Evolutionary conservation across 2,797 vertebrate species (phyloP).

Genomic region (Coluber constrictor): DNA sequence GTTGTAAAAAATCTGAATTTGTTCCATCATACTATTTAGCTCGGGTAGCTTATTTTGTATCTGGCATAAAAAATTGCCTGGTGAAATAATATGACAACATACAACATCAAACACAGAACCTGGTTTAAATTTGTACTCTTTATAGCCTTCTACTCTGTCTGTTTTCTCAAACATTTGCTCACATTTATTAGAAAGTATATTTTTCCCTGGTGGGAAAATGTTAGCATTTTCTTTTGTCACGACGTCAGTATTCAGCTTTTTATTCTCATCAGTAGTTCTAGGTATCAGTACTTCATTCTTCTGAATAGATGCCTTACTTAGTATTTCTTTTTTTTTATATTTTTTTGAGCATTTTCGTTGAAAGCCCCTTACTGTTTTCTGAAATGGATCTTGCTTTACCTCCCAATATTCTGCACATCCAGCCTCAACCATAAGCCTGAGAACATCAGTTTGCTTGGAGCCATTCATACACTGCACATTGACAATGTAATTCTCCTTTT

Average conservation of each 20-base stretch:
- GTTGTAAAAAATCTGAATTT: constrained; percentile 80
- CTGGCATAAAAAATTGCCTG: constrained; percentile 87
- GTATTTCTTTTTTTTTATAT: constrained; percentile 2
- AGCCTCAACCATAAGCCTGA: constrained; percentile 70
- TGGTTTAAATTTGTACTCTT: constrained; percentile 72
- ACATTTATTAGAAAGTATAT: background rate
- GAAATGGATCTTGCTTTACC: constrained; percentile 27
- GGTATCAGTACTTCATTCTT: constrained; percentile 4
- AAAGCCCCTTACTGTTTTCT: background rate
- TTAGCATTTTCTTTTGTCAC: constrained; percentile 7
- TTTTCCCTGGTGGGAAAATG: constrained; percentile 32
- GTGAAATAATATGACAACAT: constrained; percentile 74
- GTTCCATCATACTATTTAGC: constrained; percentile 79
- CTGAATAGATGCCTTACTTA: rapidly evolving
- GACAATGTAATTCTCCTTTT: constrained; percentile 74
- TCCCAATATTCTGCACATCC: constrained; percentile 76
- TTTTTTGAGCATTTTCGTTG: background rate
- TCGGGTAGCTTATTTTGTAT: constrained; percentile 62
- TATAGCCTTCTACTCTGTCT: constrained; percentile 52
- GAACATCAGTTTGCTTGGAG: constrained; percentile 64
- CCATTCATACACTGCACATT: constrained; percentile 64
- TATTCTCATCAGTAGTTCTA: background rate
- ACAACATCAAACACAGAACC: constrained; percentile 76
- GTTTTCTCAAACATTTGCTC: background rate
- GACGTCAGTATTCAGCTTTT: background rate